Base-by-base conservation (phyloP, 2,888 invertebrate genomes). In the Cordylochernes scorpioides region DNA sequence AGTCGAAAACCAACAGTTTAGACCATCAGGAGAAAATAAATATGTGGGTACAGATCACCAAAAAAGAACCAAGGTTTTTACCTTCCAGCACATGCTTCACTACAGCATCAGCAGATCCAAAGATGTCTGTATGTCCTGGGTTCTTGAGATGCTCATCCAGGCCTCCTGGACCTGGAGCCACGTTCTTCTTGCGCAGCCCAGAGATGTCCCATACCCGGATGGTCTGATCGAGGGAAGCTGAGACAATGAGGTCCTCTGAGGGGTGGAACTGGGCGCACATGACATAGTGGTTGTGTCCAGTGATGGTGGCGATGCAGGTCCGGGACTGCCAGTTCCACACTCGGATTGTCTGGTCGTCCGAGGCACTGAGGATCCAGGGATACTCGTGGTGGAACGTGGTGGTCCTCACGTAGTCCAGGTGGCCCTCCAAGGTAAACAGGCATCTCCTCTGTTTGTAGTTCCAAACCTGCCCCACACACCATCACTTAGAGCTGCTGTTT, bases 271-370 rank as follows among this genome's bases (percentile, higher is more conserved):
- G 75, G 1, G 94, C 94, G 50, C 91, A 88, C 97, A 97, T 97
- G 0, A 97, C 97, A 54, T 97, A 97, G 54, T 97, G 97, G 55
- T 94, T 94, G 59, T 97, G 97, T 0, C 97, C 97, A 0, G 82
- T 82, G 3, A 84, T 59, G 1, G 82, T 80, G 45, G 78, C 80
- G 46, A 88, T 84, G 48, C 86, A 91, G 34, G 77, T 80, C 13
- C 97, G 67, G 22, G 88, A 88, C 53, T 99, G 97, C 97, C 97
- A 99, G 53, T 97, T 97, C 97, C 97, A 99, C 46, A 97, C 86
- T 36, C 97, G 68, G 42, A 97, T 91, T 0, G 97, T 97, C 57
- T 88, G 86, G 59, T 97, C 97, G 60, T 97, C 97, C 2, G 91
- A 94, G 4, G 94, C 78, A 53, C 88, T 88, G 33, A 97, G 61